Percentiles rank a stretch among this genome's conserved stretches.
phyloP scores from a whole-genome alignment of 2,113 vertebrate genomes.

The Gymnarchus niloticus region DNA sequence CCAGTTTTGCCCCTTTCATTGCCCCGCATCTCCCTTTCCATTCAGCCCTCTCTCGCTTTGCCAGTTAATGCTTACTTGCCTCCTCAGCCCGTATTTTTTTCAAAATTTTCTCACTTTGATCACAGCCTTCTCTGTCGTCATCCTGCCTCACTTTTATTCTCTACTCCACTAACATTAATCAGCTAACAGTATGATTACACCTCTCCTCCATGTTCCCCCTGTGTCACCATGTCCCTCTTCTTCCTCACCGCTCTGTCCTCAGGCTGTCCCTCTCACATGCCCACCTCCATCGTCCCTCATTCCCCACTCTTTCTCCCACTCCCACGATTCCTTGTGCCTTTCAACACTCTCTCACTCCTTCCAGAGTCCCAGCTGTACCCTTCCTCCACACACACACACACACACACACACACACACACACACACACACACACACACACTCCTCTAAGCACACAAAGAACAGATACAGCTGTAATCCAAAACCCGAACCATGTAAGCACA shows the following conservation, averaged over 20 bases:
- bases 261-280: constrained; percentile 4
- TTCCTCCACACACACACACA: not conserved
- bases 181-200: not conserved
- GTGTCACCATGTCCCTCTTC: not conserved
- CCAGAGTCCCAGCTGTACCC: not conserved
- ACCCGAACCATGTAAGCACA: constrained; percentile 66
- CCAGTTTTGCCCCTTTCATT: constrained; percentile 23
- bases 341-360: not conserved
- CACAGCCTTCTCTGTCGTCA: not conserved
- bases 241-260: constrained; percentile 26
- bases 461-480: constrained; percentile 69
- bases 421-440: not conserved
- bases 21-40: not conserved
- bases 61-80: not conserved
- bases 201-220: not conserved
- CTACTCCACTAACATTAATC: not conserved
- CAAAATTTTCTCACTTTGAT: not conserved
- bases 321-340: not conserved
- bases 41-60: not conserved
- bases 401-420: not conserved
- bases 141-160: not conserved
- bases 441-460: constrained; percentile 46
- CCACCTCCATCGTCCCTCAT: not conserved
- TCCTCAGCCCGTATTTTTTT: not conserved
- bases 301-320: not conserved